Base-by-base conservation (phyloP, 2,797 vertebrate genomes). In the Premnoplex brunnescens region DNA sequence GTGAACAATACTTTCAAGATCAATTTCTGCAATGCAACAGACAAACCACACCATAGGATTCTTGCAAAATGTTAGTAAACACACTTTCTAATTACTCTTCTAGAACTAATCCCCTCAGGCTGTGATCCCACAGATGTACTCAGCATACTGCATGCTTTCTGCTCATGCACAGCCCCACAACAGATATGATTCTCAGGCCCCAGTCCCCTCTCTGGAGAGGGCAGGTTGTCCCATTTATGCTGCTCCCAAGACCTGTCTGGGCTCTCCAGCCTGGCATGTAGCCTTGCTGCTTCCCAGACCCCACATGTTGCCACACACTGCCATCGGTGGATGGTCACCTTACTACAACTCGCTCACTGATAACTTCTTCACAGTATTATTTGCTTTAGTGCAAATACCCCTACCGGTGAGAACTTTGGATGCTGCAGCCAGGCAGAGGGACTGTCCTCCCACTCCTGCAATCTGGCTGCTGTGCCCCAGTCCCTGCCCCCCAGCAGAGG, bases 401-500 rank as follows among this genome's bases (percentile, higher is more conserved):
- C 8, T 14, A 3, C 1, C 0, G 0, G 23, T n/a, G 62, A 62
- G 34, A 54, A 5, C 9, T 85, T 44, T 27, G 43, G 7, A 19
- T 43, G 30, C 20, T 74, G 30, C 46, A 73, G 21, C 14, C 41
- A 52, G 32, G 17, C 20, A 41, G 43, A 48, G 12, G 22, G 23
- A 20, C n/a, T 71, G 21, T 19, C 4, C 34, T 69, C 15, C 12
- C 22, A 30, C 26, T 63, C 18, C 13, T 44, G 4, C 14, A 32
- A 3, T 26, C 9, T 3, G 1, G 7, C 24, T 52, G 15, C 30
- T 52, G 6, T 12, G 60, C 5, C 20, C 9, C 27, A 6, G 6
- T 34, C 24, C 23, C 27, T 37, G n/a, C 5, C 4, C 1, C 9
- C 6, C 41, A 19, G 15, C 4, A 23, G 24, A 49, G 48, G 12